Base-by-base conservation (phyloP, 2,113 vertebrate species). In the Pterophyllum scalare region DNA sequence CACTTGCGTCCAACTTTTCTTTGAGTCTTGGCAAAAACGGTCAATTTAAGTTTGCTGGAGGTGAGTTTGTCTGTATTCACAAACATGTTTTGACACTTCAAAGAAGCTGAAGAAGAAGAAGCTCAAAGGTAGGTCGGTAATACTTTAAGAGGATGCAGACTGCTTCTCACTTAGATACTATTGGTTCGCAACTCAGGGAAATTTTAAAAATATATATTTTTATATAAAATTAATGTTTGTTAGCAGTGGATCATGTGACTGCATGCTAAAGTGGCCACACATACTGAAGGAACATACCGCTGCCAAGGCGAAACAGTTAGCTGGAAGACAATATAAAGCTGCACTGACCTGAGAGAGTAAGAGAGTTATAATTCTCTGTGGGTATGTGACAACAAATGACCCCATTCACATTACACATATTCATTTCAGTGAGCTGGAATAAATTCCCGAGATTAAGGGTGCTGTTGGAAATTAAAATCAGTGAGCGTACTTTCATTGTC, bases 71-170 rank as follows among this genome's bases (percentile, higher is more conserved):
- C 75, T 77, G 59, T 59, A 80, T 85, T 91, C 74, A 85, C 82
- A 83, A 87, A 82, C 77, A 83, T 87, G 83, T 84, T 90, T 81
- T 88, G 82, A 87, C 87, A 87, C 80, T 80, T 91, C 88, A 93
- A 88, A 88, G 77, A 59, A 85, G 75, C 59, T n/a, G 77, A 20
- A 80, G 70, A 80, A 81, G 24, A 17, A 33, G 54, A 83, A 74
- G 60, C 79, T 79, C 65, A 20, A 57, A 70, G 83, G 85, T 70
- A 62, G 76, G 65, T 28, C 28, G 67, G 81, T 76, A 52, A 76
- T 75, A 80, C 76, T 83, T 85, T 60, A 76, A 72, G 58, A 79
- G 58, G 75, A 81, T 13, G 26, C 52, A 6, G 49, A 75, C 57
- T 26, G n/a, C 56, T 35, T 65, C 40, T 54, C 20, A 74, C 61